Evolutionary conservation across 2,888 invertebrate genomes (phyloP), one percentile per base, ranked within the genome.

Genomic region (Himalopsyche kuldschensis): DNA sequence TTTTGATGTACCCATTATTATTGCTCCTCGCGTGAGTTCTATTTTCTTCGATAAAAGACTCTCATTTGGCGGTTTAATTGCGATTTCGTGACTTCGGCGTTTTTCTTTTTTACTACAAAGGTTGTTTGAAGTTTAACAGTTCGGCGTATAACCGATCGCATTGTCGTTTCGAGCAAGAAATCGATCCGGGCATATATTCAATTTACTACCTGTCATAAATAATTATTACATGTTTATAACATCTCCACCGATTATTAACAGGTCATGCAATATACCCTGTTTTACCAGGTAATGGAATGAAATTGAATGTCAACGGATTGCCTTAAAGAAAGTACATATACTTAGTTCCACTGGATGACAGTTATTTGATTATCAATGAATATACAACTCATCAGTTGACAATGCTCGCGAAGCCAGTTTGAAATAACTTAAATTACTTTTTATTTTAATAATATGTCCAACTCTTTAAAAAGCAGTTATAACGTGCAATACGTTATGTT

Each of bases 51-150:
- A 84, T 84, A 81, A 84, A 84, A 78, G 77, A 78, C 20, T 41
- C 75, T 80, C 84, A 82, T 84, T 83, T 41, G 63, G 32, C 24
- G 82, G 31, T 77, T 78, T 84, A 84, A 84, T 84, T 82, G 81
- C 81, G 78, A 82, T 63, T 83, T 82, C 84, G 84, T 84, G 84
- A 84, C 84, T 84, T 30, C n/a, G 76, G 55, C 78, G 69, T 82
- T 84, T 80, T 80, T 77, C 20, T 55, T 55, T 55, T 41, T 20
- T 55, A 55, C 20, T 55, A 20, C 20, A 2, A 55, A 55, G 20
- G 55, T 20, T 20, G 55, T 20, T 20, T 55, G 8, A 5, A 20
- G 20, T 20, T 55, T 55, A n/a, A 55, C 55, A 55, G 55, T 55
- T 55, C 4, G 55, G 20, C 55, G 6, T 55, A 8, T 55, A 55